phyloP scores from a whole-genome alignment of 2,888 invertebrate genomes.

The Axea sp. region DNA sequence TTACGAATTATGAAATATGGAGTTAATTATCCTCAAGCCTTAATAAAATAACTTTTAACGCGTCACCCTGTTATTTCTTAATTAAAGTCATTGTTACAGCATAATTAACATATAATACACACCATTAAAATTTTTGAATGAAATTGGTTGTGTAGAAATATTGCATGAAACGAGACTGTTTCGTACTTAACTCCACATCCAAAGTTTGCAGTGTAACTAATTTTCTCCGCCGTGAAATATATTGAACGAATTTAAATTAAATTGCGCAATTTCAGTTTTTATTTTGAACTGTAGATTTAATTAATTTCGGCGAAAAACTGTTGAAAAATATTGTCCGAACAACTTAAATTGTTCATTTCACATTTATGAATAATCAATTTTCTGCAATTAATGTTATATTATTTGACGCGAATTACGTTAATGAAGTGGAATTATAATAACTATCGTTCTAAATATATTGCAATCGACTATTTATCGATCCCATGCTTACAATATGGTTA shows the following conservation, averaged over 20 bases:
- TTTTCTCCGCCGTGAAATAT: not conserved
- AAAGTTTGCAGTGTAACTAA: conserved; percentile 22
- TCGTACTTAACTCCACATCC: conserved; percentile 9
- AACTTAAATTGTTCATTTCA: not conserved
- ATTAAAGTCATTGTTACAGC: conserved; percentile 20
- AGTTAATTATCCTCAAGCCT: conserved; percentile 3
- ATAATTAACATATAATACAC: conserved; percentile 19
- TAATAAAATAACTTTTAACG: conserved; percentile 14
- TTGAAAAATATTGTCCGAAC: not conserved
- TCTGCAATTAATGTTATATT: no score
- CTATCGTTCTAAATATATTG: no score
- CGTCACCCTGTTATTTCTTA: conserved; percentile 14
- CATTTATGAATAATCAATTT: no score
- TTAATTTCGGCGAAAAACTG: not conserved
- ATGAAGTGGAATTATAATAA: no score
- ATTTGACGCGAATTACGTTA: no score
- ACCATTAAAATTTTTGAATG: conserved; percentile 34
- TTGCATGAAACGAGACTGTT: conserved; percentile 34
- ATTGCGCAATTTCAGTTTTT: not conserved
- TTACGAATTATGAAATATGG: conserved; percentile 21
- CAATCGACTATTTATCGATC: no score
- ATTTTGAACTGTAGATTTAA: not conserved
- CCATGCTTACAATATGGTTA: no score
- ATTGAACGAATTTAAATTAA: conserved; percentile 3
- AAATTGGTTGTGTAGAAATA: conserved; percentile 36